These are phyloP conservation scores for Ornithorhynchus anatinus DNA, from an alignment of 2,113 vertebrate genomes.

Conservation along the genomic window DNA sequence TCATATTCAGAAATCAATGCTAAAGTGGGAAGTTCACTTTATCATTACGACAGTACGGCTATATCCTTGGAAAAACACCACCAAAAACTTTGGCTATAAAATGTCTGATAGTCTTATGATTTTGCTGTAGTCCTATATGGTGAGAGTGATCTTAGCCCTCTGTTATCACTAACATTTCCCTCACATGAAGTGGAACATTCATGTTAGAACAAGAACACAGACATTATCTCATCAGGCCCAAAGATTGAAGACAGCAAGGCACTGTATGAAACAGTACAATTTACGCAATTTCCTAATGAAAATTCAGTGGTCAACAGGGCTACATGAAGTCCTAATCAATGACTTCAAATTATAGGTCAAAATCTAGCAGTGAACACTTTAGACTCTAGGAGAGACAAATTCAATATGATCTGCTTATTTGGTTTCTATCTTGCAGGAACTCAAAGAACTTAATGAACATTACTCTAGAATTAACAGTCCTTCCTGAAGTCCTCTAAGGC, in stretches of 20 bases:
- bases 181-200: neutral
- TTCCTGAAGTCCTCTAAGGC: too few species aligned
- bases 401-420: neutral
- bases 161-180: conserved; percentile 8
- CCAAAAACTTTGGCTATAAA: too few species aligned
- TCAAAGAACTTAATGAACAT: too few species aligned
- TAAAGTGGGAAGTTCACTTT: conserved; percentile 16
- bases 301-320: too few species aligned
- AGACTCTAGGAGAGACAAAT: neutral
- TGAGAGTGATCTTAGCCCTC: neutral
- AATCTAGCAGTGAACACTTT: neutral
- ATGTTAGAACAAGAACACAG: neutral
- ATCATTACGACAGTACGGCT: neutral
- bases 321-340: too few species aligned
- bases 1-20: conserved; percentile 7
- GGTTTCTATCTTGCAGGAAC: conserved; percentile 15
- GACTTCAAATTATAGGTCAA: too few species aligned
- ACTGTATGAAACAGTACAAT: too few species aligned
- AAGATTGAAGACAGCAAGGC: too few species aligned
- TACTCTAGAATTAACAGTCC: too few species aligned
- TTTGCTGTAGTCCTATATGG: conserved; percentile 7
- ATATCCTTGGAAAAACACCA: conserved; percentile 1
- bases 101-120: too few species aligned
- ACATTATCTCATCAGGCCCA: too few species aligned
- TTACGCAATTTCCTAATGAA: too few species aligned